These are phyloP conservation scores for Netelia melanura DNA, from an alignment of 2,888 invertebrate species.

Conservation along the genomic window DNA sequence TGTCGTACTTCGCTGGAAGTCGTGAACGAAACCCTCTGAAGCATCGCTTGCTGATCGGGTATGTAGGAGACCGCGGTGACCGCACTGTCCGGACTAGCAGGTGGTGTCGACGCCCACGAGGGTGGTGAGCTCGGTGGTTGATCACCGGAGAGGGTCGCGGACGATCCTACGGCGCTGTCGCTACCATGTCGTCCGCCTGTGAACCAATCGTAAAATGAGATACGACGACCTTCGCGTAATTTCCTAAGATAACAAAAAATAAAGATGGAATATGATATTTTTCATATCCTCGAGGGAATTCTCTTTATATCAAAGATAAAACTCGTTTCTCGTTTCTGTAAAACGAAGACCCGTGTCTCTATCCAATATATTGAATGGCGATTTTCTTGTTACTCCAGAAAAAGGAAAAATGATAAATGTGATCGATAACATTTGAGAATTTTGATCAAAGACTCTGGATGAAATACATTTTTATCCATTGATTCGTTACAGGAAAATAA, in stretches of 20 bases:
- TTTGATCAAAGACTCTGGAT: too few species aligned
- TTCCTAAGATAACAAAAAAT: constrained; percentile 1
- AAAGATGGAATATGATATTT: too few species aligned
- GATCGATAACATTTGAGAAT: too few species aligned
- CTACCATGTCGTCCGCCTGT: constrained; percentile 85
- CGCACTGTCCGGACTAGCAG: constrained; percentile 87
- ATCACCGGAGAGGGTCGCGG: constrained; percentile 86
- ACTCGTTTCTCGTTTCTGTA: too few species aligned
- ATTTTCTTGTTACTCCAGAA: too few species aligned
- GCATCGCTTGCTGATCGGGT: constrained; percentile 85
- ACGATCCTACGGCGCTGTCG: constrained; percentile 90
- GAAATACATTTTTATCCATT: too few species aligned
- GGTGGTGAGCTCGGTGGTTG: constrained; percentile 87
- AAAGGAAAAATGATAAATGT: too few species aligned
- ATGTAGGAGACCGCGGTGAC: constrained; percentile 86
- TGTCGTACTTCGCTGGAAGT: constrained; percentile 87
- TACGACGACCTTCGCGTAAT: not conserved
- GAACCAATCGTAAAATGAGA: not conserved
- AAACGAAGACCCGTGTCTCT: too few species aligned
- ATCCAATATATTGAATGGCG: too few species aligned
- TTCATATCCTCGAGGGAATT: not conserved
- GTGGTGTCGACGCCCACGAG: constrained; percentile 87
- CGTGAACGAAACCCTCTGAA: constrained; percentile 88
- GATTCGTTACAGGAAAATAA: not conserved
- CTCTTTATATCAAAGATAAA: not conserved